These are phyloP conservation scores for Hypothenemus hampei DNA, from an alignment of 1,140 invertebrate genomes.

Conservation along the genomic window DNA sequence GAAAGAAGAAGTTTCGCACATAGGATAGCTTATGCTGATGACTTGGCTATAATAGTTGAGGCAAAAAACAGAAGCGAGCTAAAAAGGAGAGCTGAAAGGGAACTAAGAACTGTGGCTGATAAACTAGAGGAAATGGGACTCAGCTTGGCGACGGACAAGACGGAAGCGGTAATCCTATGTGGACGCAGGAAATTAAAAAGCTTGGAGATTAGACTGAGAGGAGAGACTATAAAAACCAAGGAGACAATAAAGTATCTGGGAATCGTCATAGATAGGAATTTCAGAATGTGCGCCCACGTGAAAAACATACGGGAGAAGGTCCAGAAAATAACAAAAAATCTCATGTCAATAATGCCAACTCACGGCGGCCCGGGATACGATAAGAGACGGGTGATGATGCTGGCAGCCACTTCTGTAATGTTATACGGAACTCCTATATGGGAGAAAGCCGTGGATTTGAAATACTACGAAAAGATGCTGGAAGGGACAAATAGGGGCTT, in stretches of 20 bases:
- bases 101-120: background rate
- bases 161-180: background rate
- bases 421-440: background rate
- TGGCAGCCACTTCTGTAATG: background rate
- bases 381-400: background rate
- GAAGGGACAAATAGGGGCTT: background rate
- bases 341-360: background rate
- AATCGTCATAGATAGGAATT: background rate
- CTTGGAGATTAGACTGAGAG: background rate
- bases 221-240: background rate
- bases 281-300: background rate
- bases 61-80: slow-evolving; percentile 2
- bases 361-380: background rate
- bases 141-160: background rate
- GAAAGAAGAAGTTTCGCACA: background rate
- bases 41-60: background rate
- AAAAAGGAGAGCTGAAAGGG: no score
- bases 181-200: background rate
- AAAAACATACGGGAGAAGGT: no score
- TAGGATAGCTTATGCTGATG: slow-evolving; percentile 7
- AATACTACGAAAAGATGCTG: no score
- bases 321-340: no score
- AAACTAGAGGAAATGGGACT: background rate
- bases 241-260: background rate
- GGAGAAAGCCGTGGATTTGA: background rate